phyloP scores from a whole-genome alignment of 2,888 invertebrate genomes.

The Bellardia bayeri region DNA sequence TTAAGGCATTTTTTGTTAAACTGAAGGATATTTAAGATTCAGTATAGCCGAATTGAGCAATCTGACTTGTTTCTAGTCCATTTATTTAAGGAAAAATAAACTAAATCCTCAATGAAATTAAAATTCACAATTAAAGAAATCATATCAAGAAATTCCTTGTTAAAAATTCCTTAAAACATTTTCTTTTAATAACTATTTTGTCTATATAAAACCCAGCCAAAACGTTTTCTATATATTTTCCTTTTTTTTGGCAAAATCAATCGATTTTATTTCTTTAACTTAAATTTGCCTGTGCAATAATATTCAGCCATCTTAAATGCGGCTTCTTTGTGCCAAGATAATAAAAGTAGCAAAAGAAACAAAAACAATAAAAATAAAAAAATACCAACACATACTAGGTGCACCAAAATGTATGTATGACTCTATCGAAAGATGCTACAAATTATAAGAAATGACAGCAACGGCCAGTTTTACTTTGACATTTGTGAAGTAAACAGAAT shows the following conservation, averaged over 20 bases:
- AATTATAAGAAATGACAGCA: too few relatives aligned
- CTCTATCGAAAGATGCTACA: too few relatives aligned
- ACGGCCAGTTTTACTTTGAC: too few relatives aligned
- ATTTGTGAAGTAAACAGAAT: too few relatives aligned
- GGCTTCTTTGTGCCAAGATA: slow-evolving; percentile 61
- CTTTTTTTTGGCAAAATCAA: slow-evolving; percentile 39
- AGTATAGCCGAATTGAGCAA: too few relatives aligned
- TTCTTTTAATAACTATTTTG: not conserved
- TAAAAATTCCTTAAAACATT: not conserved
- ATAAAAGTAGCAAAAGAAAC: slow-evolving; percentile 17
- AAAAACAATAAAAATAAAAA: slow-evolving; percentile 13
- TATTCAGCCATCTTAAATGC: slow-evolving; percentile 34
- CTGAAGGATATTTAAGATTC: too few relatives aligned
- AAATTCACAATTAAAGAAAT: not conserved
- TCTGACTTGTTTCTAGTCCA: not conserved
- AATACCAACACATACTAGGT: not conserved
- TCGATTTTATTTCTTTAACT: slow-evolving; percentile 32
- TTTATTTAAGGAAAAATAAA: not conserved
- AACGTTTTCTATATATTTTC: not conserved
- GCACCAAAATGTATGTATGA: too few relatives aligned
- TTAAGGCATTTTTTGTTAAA: too few relatives aligned
- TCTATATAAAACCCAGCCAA: not conserved
- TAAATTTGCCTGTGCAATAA: slow-evolving; percentile 4
- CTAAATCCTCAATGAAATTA: not conserved
- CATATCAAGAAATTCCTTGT: not conserved